Evolutionary conservation across 2,113 vertebrate genomes (phyloP).

Genomic region (Lepisosteus osseus): DNA sequence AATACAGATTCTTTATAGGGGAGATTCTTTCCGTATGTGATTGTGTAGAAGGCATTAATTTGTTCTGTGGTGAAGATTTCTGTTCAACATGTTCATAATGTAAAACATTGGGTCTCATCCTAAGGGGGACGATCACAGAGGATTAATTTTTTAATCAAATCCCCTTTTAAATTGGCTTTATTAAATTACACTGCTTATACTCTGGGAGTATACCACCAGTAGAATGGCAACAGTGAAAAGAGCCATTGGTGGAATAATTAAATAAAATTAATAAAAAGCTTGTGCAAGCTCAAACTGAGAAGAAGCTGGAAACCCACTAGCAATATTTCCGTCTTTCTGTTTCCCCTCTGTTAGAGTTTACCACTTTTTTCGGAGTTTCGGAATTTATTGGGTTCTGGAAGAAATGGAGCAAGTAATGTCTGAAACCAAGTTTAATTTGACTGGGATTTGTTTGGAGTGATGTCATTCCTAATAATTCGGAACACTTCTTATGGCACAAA

Average conservation of each 20-base stretch:
- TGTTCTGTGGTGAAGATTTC: constrained; percentile 74
- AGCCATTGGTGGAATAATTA: constrained; percentile 68
- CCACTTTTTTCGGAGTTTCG: constrained; percentile 51
- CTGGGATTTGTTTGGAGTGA: background rate
- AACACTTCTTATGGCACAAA: background rate
- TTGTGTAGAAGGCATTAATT: constrained; percentile 60
- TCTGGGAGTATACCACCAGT: constrained; percentile 57
- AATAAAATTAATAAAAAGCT: constrained; percentile 70
- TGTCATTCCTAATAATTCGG: background rate
- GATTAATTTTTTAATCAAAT: constrained; percentile 79
- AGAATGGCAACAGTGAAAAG: constrained; percentile 48
- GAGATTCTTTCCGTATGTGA: constrained; percentile 41
- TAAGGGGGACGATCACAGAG: constrained; percentile 60
- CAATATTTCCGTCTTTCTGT: constrained; percentile 47
- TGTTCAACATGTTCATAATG: constrained; percentile 66
- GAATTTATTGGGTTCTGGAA: constrained; percentile 48
- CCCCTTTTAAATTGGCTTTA: constrained; percentile 72
- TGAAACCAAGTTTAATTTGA: too few species aligned
- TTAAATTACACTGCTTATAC: constrained; percentile 75
- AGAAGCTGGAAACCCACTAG: constrained; percentile 47
- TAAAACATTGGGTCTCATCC: constrained; percentile 68
- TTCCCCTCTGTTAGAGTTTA: constrained; percentile 44
- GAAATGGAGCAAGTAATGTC: constrained; percentile 28
- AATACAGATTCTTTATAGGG: constrained; percentile 25
- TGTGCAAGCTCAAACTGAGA: constrained; percentile 32